Conservation (phyloP, 2,888 invertebrate genomes). For the Gymnoscelis rufifasciata region DNA sequence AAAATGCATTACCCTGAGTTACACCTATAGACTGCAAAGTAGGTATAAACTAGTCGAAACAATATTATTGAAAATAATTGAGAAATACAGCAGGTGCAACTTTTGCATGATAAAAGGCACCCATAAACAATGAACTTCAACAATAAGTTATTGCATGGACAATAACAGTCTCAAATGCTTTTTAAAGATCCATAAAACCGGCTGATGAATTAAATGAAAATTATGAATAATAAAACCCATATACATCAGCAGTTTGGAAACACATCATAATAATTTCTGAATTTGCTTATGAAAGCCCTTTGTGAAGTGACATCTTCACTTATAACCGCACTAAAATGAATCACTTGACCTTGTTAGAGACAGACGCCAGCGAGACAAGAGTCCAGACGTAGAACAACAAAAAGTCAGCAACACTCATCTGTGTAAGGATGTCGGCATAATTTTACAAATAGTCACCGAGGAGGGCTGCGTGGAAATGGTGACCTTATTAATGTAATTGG, state of each 20-base stretch:
- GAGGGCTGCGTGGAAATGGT: slow-evolving; percentile 1
- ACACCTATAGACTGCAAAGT: no score
- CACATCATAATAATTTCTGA: slow-evolving; percentile 8
- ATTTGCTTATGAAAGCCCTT: slow-evolving; percentile 15
- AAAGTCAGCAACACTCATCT: slow-evolving; percentile 35
- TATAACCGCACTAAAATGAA: slow-evolving; percentile 29
- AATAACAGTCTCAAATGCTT: slow-evolving; percentile 14
- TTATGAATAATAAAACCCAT: slow-evolving; percentile 13
- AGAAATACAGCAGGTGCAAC: neutral
- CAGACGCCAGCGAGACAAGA: slow-evolving; percentile 45
- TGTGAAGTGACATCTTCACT: slow-evolving; percentile 27
- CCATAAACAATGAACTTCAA: slow-evolving; percentile 12
- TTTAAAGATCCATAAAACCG: slow-evolving; percentile 20
- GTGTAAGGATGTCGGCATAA: slow-evolving; percentile 18
- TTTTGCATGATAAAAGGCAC: neutral
- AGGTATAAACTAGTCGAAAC: no score
- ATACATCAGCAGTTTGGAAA: slow-evolving; percentile 9
- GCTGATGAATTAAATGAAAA: no score
- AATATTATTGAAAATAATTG: no score
- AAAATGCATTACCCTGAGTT: no score
- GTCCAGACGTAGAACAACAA: slow-evolving; percentile 36
- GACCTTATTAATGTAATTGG: neutral
- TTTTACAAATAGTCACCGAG: slow-evolving; percentile 13
- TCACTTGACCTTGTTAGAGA: slow-evolving; percentile 46
- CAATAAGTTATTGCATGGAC: slow-evolving; percentile 13